Evolutionary conservation across 2,797 vertebrate genomes (phyloP).

Genomic region (Mareca strepera): DNA sequence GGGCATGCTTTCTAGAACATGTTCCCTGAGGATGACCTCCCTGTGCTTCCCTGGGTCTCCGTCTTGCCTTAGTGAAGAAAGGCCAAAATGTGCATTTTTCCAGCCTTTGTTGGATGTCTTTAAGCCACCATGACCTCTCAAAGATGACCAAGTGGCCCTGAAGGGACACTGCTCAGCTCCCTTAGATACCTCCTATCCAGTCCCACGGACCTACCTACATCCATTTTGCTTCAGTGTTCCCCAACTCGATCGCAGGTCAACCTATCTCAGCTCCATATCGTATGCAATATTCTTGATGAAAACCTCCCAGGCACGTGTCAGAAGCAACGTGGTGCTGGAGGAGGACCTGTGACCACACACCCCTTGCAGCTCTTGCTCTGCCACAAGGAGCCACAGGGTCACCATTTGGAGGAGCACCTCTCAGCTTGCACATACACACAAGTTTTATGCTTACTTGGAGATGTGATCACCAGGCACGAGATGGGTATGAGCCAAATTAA

Average conservation of each 20-base stretch:
- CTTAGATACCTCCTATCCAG: background rate
- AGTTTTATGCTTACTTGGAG: background rate
- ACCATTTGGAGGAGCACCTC: background rate
- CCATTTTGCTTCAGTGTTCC: background rate
- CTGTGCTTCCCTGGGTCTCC: too few species aligned
- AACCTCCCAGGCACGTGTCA: background rate
- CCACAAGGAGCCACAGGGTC: background rate
- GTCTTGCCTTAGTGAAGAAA: background rate
- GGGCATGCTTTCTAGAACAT: background rate
- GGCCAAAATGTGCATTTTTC: background rate
- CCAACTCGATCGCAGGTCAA: too few species aligned
- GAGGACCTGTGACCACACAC: background rate
- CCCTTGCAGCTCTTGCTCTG: background rate
- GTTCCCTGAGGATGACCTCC: too few species aligned
- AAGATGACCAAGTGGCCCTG: background rate
- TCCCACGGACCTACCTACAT: accelerated
- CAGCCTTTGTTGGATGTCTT: background rate
- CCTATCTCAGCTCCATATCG: background rate
- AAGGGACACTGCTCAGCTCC: background rate
- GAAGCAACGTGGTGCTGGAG: background rate
- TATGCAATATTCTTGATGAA: accelerated
- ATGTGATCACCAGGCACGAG: background rate
- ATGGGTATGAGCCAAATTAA: background rate
- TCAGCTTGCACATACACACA: background rate
- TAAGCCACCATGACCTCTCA: background rate